Base-by-base conservation (phyloP, 2,113 vertebrate genomes). In the Lagopus leucura region DNA sequence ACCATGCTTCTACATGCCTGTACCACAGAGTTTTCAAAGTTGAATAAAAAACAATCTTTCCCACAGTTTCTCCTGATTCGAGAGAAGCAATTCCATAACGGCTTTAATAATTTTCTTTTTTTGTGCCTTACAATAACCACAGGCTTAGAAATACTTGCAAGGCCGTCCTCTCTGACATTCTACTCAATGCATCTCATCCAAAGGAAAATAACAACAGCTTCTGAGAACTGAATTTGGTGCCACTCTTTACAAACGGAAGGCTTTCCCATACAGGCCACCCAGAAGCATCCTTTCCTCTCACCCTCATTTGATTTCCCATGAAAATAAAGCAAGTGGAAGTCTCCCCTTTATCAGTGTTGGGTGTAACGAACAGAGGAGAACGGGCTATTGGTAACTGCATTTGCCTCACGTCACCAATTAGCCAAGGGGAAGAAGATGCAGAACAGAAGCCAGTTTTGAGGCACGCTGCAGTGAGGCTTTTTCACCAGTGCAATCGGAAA, bases 401-500 rank as follows among this genome's bases (percentile, higher is more conserved):
- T 83, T 58, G 80, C 73, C 58, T 94, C 81, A 67, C 4, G 73
- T 89, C 95, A 95, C 93, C 94, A 93, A 96, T 84, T 67, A 97
- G 95, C 95, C 94, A 72, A 55, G 67, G 92, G 86, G 90, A 72
- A 81, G 82, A 78, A 55, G 63, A 28, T 67, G 93, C 88, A 93
- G 74, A 47, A 54, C 67, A 72, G 72, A 92, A 89, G 58, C 75
- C 71, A 83, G 58, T 63, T 36, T 11, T 32, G 64, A 66, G 77
- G 76, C 76, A 84, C 38, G 48, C 63, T 82, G 83, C 92, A 76
- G 84, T 76, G 92, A 96, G 89, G 88, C 94, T 92, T 95, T 91
- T 71, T 91, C 90, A 95, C 82, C 76, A 89, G 88, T 93, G 96
- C 96, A 96, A 88, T 95, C 80, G 5, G 69, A 96, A 94, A 79